phyloP scores from a whole-genome alignment of 2,888 invertebrate species.

The Chalcosyrphus nemorum region DNA sequence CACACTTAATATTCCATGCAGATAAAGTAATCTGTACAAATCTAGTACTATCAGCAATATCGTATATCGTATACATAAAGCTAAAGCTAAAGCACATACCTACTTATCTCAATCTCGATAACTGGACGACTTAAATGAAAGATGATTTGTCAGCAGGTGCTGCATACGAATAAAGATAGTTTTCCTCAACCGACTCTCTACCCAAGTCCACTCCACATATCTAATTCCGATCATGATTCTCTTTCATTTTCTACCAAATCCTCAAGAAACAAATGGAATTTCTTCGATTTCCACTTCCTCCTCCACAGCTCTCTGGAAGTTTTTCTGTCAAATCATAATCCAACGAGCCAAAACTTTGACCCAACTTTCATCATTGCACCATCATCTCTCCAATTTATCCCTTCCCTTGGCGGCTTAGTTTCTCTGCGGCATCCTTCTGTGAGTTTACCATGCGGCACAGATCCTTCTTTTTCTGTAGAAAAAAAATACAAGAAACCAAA shows the following conservation, averaged over 20 bases:
- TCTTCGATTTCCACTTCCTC: constrained; percentile 44
- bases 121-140: constrained; percentile 1
- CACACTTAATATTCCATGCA: background rate
- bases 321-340: constrained; percentile 57
- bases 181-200: background rate
- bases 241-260: constrained; percentile 50
- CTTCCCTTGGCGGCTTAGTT: constrained; percentile 56
- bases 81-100: background rate
- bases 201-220: constrained; percentile 36
- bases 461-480: constrained; percentile 5
- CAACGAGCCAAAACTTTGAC: constrained; percentile 43
- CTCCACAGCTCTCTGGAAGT: constrained; percentile 11
- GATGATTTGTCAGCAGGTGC: constrained; percentile 54
- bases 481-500: constrained; percentile 30
- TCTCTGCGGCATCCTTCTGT: constrained; percentile 42
- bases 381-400: constrained; percentile 66
- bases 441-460: constrained; percentile 31
- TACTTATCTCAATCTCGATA: background rate
- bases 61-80: constrained; percentile 7
- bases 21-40: constrained; percentile 19
- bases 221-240: constrained; percentile 64
- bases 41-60: constrained; percentile 13
- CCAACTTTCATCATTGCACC: constrained; percentile 67
- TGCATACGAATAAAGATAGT: constrained; percentile 22
- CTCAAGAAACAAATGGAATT: constrained; percentile 60